Percentiles rank a stretch among this genome's conserved stretches.
Conservation (phyloP, 2,113 vertebrate genomes). For the Tangachromis dhanisi region DNA sequence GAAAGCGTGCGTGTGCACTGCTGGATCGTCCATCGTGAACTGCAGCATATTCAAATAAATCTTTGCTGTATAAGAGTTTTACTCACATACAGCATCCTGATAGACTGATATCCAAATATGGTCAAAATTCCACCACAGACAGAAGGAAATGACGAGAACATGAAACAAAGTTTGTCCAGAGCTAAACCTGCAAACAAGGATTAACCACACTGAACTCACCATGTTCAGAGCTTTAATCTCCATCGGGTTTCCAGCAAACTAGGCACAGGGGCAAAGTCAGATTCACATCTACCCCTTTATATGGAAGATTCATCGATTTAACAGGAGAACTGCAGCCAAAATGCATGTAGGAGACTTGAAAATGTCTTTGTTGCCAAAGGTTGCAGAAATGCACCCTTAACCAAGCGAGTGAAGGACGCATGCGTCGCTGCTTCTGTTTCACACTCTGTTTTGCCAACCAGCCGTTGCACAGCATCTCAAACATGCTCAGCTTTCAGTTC, state of each 20-base stretch:
- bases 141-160: not conserved
- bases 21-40: rapidly evolving
- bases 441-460: not conserved
- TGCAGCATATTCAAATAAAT: not conserved
- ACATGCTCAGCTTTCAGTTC: not conserved
- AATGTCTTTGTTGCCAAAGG: not conserved
- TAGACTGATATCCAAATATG: not conserved
- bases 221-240: not conserved
- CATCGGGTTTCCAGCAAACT: not conserved
- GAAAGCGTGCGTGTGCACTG: not conserved
- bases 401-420: not conserved
- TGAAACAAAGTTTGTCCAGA: rapidly evolving
- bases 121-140: rapidly evolving
- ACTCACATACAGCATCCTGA: not conserved
- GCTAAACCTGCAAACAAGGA: not conserved
- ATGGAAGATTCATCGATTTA: not conserved
- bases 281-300: not conserved
- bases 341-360: not conserved
- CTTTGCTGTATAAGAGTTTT: not conserved
- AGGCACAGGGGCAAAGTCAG: rapidly evolving
- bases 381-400: not conserved
- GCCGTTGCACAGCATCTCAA: not conserved
- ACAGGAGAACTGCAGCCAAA: not conserved
- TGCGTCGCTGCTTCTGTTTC: not conserved
- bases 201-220: not conserved